Conservation (phyloP, 2,888 invertebrate genomes). For the Thereva unica region DNA sequence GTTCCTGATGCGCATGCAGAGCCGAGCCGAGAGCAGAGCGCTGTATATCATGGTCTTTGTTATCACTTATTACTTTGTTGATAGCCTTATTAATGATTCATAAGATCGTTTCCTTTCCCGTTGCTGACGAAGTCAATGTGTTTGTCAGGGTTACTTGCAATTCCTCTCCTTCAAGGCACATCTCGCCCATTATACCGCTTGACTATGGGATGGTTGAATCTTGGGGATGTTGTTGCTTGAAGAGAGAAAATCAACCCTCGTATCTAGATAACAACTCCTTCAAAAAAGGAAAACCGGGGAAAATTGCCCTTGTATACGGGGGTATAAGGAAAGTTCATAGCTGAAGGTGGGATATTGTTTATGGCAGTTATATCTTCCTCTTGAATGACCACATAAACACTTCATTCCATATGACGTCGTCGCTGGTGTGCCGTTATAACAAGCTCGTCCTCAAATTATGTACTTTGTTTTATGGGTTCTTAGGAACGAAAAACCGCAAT, state of each 20-base stretch:
- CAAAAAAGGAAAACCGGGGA: conserved; percentile 8
- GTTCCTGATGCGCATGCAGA: too few relatives aligned
- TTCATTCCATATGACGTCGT: conserved; percentile 38
- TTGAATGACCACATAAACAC: conserved; percentile 38
- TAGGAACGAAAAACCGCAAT: too few relatives aligned
- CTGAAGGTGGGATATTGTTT: conserved; percentile 34
- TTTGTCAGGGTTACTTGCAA: background rate
- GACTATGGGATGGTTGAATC: too few relatives aligned
- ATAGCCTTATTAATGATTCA: conserved; percentile 36
- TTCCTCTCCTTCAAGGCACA: background rate
- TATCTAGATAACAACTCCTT: background rate
- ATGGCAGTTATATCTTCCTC: conserved; percentile 36
- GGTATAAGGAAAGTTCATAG: conserved; percentile 8
- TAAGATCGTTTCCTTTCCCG: conserved; percentile 11
- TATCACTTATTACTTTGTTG: conserved; percentile 33
- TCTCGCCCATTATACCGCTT: too few relatives aligned
- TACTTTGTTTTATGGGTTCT: background rate
- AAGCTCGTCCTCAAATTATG: conserved; percentile 16
- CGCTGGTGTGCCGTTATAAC: conserved; percentile 29
- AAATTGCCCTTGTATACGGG: conserved; percentile 9
- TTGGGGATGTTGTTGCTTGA: too few relatives aligned
- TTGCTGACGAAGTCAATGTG: background rate
- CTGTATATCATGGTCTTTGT: conserved; percentile 1
- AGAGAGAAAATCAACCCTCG: too few relatives aligned
- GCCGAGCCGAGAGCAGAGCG: too few relatives aligned